phyloP scores from a whole-genome alignment of 2,797 vertebrate genomes.

The Syngnathus acus region DNA sequence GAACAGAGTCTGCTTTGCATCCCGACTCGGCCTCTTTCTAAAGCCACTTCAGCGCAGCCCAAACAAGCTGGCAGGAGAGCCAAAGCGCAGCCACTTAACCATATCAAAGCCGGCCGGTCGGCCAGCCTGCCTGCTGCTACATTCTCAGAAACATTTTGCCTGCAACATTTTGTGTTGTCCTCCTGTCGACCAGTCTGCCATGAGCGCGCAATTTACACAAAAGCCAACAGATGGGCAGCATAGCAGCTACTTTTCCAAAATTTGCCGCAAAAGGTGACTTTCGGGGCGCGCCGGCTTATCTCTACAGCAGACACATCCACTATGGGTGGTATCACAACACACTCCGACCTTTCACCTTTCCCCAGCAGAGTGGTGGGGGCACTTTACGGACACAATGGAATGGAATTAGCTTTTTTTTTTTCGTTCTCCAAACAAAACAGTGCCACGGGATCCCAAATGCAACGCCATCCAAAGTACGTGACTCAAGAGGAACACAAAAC shows the following conservation, averaged over 20 bases:
- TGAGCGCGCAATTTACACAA: background rate
- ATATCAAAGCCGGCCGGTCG: conserved; percentile 52
- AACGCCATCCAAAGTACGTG: background rate
- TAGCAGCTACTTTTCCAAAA: background rate
- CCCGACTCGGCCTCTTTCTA: conserved; percentile 36
- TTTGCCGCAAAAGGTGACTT: background rate
- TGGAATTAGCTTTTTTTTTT: background rate
- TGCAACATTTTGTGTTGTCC: background rate
- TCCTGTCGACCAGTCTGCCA: background rate
- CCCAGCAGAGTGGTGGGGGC: background rate
- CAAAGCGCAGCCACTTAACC: conserved; percentile 61
- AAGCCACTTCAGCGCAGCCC: conserved; percentile 45
- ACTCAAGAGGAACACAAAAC: background rate
- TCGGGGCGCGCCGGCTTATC: conserved; percentile 12
- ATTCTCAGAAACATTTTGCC: conserved; percentile 22
- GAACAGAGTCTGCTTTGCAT: conserved; percentile 45
- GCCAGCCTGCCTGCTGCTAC: conserved; percentile 26
- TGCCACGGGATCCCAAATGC: background rate
- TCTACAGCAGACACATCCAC: conserved; percentile 24
- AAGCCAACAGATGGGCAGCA: background rate
- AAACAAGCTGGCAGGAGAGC: conserved; percentile 50
- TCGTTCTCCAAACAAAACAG: background rate
- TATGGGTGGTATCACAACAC: conserved; percentile 28
- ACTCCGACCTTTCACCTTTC: conserved; percentile 39
- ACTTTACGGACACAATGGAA: background rate